Percentiles rank a stretch among this genome's conserved stretches.
These are phyloP conservation scores for Bombus huntii DNA, from an alignment of 1,140 invertebrate species.

Conservation along the genomic window DNA sequence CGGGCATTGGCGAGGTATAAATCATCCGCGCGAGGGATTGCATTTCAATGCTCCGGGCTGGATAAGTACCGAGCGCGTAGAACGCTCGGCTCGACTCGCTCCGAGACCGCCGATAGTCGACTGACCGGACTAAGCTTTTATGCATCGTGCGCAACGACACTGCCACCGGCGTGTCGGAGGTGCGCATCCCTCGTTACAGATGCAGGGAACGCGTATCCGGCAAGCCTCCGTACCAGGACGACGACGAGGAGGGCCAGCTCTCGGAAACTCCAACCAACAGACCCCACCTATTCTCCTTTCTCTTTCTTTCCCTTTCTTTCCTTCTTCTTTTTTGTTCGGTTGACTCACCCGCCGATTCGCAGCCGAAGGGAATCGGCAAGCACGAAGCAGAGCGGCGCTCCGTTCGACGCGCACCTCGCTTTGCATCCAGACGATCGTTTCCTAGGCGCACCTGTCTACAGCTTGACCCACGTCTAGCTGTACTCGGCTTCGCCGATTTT, in stretches of 20 bases:
- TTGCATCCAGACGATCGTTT: constrained; percentile 21
- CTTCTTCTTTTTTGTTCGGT: neutral
- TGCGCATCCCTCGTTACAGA: constrained; percentile 77
- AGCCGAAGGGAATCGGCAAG: constrained; percentile 49
- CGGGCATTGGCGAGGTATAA: constrained; percentile 77
- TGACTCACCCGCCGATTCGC: constrained; percentile 51
- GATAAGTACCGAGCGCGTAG: constrained; percentile 62
- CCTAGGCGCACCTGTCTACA: constrained; percentile 28
- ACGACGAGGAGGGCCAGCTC: constrained; percentile 53
- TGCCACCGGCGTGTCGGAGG: constrained; percentile 53
- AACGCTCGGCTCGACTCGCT: constrained; percentile 16
- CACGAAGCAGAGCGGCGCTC: constrained; percentile 28
- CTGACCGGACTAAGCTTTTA: constrained; percentile 49
- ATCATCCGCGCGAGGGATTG: constrained; percentile 80
- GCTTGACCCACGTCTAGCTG: neutral
- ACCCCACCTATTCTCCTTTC: neutral
- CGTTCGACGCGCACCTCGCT: constrained; percentile 12
- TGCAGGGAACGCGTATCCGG: constrained; percentile 80
- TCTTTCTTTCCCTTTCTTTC: neutral
- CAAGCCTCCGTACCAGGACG: constrained; percentile 62
- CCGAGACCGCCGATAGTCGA: constrained; percentile 20
- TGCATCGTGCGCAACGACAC: constrained; percentile 54
- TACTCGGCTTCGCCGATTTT: constrained; percentile 8
- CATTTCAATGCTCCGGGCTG: constrained; percentile 77
- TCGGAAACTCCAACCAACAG: constrained; percentile 50